Evolutionary conservation across 2,797 vertebrate species (phyloP).

Genomic region (Falco novaeseelandiae): DNA sequence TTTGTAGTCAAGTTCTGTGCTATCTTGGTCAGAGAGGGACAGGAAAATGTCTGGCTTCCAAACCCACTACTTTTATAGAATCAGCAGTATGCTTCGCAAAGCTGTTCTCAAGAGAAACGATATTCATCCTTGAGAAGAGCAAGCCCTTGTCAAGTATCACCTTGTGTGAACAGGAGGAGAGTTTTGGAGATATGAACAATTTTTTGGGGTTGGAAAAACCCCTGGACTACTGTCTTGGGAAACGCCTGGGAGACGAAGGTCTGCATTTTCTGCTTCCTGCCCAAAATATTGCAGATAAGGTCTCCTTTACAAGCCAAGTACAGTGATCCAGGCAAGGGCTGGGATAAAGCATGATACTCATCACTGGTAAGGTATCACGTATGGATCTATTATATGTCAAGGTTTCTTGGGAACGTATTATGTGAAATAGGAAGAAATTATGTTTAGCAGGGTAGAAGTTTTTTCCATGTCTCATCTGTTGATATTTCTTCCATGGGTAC

Average conservation of each 20-base stretch:
- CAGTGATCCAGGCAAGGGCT: not conserved
- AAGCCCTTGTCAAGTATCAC: not conserved
- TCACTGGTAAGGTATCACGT: not conserved
- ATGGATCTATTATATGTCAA: not conserved
- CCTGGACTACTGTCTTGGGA: not conserved
- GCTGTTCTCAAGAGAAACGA: not conserved
- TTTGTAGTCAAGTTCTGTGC: not conserved
- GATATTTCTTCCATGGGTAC: constrained; percentile 18
- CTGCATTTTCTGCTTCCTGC: not conserved
- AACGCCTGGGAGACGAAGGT: not conserved
- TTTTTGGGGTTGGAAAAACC: rapidly evolving
- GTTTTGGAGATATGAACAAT: not conserved
- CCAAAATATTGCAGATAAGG: not conserved
- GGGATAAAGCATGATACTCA: not conserved
- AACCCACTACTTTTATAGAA: not conserved
- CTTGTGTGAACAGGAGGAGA: not conserved
- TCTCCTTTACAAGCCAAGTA: not conserved
- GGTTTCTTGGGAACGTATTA: not conserved
- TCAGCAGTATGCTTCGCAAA: not conserved
- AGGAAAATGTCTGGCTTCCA: not conserved
- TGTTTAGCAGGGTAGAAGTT: not conserved
- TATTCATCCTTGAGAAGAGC: not conserved
- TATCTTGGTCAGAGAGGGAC: not conserved
- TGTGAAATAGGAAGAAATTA: not conserved
- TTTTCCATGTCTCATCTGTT: constrained; percentile 32